Conservation (phyloP, 2,113 vertebrate genomes). For the Tautogolabrus adspersus region DNA sequence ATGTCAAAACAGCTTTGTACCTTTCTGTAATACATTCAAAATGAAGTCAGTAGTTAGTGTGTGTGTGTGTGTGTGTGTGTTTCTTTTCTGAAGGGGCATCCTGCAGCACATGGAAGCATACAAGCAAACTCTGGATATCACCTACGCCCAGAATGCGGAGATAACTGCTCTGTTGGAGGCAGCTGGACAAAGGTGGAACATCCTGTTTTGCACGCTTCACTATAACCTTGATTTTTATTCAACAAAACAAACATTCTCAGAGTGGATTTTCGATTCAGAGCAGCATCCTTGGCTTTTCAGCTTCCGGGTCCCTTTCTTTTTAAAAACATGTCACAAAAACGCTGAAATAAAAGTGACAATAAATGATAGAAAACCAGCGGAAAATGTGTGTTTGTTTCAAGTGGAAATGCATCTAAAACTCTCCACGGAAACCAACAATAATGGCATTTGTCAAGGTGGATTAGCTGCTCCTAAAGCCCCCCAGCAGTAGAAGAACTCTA, state of each 20-base stretch:
- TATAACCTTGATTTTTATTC: background rate
- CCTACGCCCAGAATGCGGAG: slow-evolving; percentile 78
- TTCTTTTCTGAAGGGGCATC: slow-evolving; percentile 70
- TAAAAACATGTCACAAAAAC: no score
- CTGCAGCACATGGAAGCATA: slow-evolving; percentile 76
- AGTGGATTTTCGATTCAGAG: no score
- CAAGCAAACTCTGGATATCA: slow-evolving; percentile 76
- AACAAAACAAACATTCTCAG: no score
- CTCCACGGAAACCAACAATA: background rate
- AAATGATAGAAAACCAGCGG: background rate
- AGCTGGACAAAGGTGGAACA: slow-evolving; percentile 80
- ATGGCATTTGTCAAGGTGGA: slow-evolving; percentile 2
- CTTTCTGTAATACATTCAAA: no score
- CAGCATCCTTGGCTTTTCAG: no score
- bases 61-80: background rate
- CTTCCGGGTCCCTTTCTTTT: no score
- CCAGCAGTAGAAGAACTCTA: background rate
- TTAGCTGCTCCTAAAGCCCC: background rate
- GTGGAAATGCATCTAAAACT: background rate
- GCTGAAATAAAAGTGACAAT: background rate
- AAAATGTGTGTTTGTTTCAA: background rate
- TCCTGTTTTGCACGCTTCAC: background rate
- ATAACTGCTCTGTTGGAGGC: slow-evolving; percentile 80
- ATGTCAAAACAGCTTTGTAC: no score
- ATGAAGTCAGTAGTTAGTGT: no score